These are phyloP conservation scores for Caenorhabditis briggsae DNA, from an alignment of 1,140 invertebrate genomes.

Conservation along the genomic window DNA sequence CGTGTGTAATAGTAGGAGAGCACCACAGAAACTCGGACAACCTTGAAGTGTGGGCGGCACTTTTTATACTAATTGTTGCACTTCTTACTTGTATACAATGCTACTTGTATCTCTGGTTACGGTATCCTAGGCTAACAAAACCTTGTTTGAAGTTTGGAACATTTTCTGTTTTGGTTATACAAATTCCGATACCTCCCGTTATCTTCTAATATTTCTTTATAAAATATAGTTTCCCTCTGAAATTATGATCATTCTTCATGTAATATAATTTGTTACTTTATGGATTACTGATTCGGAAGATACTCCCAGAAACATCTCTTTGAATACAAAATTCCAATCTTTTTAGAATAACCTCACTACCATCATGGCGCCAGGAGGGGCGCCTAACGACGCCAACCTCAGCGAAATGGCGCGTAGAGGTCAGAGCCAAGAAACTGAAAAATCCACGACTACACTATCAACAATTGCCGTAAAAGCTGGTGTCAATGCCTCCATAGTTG, in stretches of 20 bases:
- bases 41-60: slow-evolving; percentile 41
- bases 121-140: too few relatives aligned
- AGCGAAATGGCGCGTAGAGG: neutral
- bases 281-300: too few relatives aligned
- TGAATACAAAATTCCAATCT: too few relatives aligned
- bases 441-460: slow-evolving; percentile 86
- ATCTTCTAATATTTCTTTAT: too few relatives aligned
- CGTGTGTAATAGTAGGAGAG: slow-evolving; percentile 56
- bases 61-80: slow-evolving; percentile 54
- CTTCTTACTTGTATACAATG: neutral
- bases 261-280: too few relatives aligned
- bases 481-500: slow-evolving; percentile 85
- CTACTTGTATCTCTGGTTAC: neutral
- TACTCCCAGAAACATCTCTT: too few relatives aligned
- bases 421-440: slow-evolving; percentile 1
- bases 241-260: too few relatives aligned
- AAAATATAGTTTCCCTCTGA: too few relatives aligned
- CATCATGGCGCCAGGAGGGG: slow-evolving; percentile 52
- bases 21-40: slow-evolving; percentile 34
- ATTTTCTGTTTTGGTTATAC: too few relatives aligned
- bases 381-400: slow-evolving; percentile 36
- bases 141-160: too few relatives aligned
- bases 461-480: slow-evolving; percentile 91
- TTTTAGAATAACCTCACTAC: neutral
- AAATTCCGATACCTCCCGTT: too few relatives aligned